Evolutionary conservation across 2,888 invertebrate genomes (phyloP), one percentile per base, ranked within the genome.

Genomic region (Nycteola revayana): DNA sequence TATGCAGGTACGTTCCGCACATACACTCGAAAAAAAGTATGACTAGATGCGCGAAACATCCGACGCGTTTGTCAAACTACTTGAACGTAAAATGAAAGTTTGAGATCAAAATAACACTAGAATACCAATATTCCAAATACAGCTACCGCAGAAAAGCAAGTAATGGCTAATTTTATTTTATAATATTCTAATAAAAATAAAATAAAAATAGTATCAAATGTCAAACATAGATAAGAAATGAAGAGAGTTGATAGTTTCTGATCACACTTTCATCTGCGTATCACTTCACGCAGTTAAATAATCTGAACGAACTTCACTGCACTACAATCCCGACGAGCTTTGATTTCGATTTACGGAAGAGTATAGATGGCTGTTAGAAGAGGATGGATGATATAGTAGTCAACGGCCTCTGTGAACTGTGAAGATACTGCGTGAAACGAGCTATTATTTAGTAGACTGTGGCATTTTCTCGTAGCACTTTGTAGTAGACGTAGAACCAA

Each of bases 321-420:
- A 66, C 64, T 84, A 64, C 71, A 77, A 77, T 80, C 78, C 75
- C 83, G 79, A 83, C 79, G 87, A 87, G 88, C 86, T 86, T 88
- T 86, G 87, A 88, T 87, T 88, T 88, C 88, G 87, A 88, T 88
- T 88, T 82, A 87, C 70, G 77, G 86, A 87, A 83, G 85, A 87
- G 88, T 83, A 59, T 71, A 64, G 83, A 71, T 63, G 65, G 53
- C 68, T 47, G 79, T 54, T 66, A 52, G 71, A 83, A 69, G 72
- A 69, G 59, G 84, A 79, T 48, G 58, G 62, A 49, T 35, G 52
- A 67, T 67, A 66, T 75, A 72, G 71, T 84, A 81, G 87, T 87
- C 86, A 87, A 85, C 84, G 86, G 75, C 86, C 86, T 83, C 79
- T 71, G 65, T 73, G 74, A 76, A 70, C 73, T 74, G 60, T 73